Evolutionary conservation across 1,140 invertebrate genomes (phyloP).

Genomic region (Ruditapes philippinarum): DNA sequence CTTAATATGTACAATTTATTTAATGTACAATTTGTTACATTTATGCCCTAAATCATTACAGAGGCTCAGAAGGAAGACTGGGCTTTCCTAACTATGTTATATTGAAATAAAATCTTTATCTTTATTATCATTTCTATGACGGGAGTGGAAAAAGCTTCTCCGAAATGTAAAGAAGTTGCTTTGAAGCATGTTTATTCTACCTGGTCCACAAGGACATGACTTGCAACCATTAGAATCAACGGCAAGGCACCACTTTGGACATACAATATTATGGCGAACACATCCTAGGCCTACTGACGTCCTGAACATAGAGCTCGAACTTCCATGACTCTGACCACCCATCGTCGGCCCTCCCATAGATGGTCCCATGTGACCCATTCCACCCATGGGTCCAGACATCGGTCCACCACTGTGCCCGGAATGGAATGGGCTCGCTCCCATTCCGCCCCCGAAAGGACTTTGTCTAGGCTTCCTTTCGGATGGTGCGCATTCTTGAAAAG

Average conservation of each 20-base stretch:
- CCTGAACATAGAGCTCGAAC: conserved; percentile 4
- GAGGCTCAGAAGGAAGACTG: too few relatives aligned
- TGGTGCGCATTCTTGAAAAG: not conserved
- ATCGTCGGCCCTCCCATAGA: conserved; percentile 19
- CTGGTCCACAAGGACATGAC: conserved; percentile 55
- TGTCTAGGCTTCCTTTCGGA: not conserved
- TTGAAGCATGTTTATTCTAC: too few relatives aligned
- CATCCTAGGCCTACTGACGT: not conserved
- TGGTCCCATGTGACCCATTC: conserved; percentile 26
- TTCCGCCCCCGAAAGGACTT: conserved; percentile 26
- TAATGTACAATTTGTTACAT: too few relatives aligned
- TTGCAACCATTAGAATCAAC: conserved; percentile 43
- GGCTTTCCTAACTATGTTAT: too few relatives aligned
- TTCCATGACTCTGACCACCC: conserved; percentile 41
- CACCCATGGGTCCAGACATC: conserved; percentile 33
- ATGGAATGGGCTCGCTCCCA: conserved; percentile 51
- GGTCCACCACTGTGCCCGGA: not conserved
- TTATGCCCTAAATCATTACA: too few relatives aligned
- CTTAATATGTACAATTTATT: too few relatives aligned
- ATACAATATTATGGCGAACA: conserved; percentile 38
- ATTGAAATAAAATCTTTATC: too few relatives aligned
- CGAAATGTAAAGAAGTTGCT: too few relatives aligned
- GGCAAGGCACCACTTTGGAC: conserved; percentile 48
- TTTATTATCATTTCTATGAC: too few relatives aligned
- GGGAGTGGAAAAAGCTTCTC: too few relatives aligned